Conservation (phyloP, 2,888 invertebrate species). For the Caenorhabditis afra region DNA sequence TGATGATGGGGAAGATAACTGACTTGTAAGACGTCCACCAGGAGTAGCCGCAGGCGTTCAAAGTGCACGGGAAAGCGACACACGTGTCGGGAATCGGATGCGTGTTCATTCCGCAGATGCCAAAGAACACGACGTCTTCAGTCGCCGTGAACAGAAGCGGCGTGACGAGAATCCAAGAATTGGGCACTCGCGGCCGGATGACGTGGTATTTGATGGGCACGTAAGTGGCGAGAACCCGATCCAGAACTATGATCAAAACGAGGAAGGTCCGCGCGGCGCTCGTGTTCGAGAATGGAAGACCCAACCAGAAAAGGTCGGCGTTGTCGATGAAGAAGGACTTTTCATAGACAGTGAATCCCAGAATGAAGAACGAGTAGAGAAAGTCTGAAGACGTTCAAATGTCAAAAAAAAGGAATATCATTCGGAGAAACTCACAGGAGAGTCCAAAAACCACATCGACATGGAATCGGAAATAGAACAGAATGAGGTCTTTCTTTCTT, state of each 20-base stretch:
- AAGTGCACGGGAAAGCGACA: constrained; percentile 41
- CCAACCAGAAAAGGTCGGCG: constrained; percentile 31
- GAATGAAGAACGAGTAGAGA: constrained; percentile 43
- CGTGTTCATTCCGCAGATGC: constrained; percentile 28
- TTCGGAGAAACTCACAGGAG: constrained; percentile 20
- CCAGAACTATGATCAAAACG: constrained; percentile 32
- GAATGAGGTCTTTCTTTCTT: constrained; percentile 29
- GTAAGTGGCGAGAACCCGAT: constrained; percentile 36
- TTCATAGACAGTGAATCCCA: constrained; percentile 29
- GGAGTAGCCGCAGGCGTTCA: constrained; percentile 31
- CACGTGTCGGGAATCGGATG: constrained; percentile 13
- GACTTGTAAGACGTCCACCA: constrained; percentile 53
- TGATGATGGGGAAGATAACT: constrained; percentile 41
- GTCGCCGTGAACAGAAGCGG: constrained; percentile 17
- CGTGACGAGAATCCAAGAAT: background rate
- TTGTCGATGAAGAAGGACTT: constrained; percentile 37
- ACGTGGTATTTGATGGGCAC: constrained; percentile 45
- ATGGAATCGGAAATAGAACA: constrained; percentile 45
- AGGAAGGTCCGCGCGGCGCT: constrained; percentile 46
- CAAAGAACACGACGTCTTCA: constrained; percentile 41
- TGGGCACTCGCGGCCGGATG: constrained; percentile 19
- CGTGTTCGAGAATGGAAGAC: constrained; percentile 42
- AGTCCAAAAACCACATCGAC: constrained; percentile 45
- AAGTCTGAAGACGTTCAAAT: constrained; percentile 19
- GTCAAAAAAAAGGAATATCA: too few relatives aligned